Evolutionary conservation across 2,888 invertebrate species (phyloP).

Genomic region (Drosophila lutescens): DNA sequence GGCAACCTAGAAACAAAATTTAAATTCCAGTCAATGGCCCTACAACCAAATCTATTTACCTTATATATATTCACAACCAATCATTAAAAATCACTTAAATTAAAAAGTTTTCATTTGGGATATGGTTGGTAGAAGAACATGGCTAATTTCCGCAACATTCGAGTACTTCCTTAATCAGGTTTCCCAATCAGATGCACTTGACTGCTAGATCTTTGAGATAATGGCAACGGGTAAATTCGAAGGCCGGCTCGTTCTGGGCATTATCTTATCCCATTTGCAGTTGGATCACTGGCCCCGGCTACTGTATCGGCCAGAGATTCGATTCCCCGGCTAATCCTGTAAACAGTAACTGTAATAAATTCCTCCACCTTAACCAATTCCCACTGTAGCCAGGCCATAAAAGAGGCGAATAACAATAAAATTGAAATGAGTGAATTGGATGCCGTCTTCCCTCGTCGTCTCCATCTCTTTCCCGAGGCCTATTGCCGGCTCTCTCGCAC

Average conservation of each 20-base stretch:
- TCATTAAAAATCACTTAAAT: too few species aligned
- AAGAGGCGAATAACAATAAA: conserved; percentile 68
- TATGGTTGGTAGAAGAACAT: neutral
- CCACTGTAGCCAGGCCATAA: conserved; percentile 29
- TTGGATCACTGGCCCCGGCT: conserved; percentile 24
- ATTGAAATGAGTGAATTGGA: conserved; percentile 76
- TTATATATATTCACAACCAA: too few species aligned
- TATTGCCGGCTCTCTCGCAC: conserved; percentile 33
- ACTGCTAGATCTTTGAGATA: conserved; percentile 26
- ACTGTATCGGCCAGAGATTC: conserved; percentile 31
- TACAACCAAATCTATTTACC: too few species aligned
- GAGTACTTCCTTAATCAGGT: conserved; percentile 8
- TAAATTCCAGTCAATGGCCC: too few species aligned
- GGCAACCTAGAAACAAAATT: too few species aligned
- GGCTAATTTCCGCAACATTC: conserved; percentile 3
- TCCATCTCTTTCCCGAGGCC: neutral
- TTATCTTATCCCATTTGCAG: conserved; percentile 37
- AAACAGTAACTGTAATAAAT: conserved; percentile 42
- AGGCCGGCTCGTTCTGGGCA: conserved; percentile 13
- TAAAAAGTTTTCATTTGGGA: neutral
- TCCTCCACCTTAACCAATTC: conserved; percentile 37
- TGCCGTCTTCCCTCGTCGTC: conserved; percentile 40
- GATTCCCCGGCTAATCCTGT: conserved; percentile 28
- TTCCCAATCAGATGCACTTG: conserved; percentile 15
- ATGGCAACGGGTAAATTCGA: conserved; percentile 9